These are phyloP conservation scores for Pogoniulus pusillus DNA, from an alignment of 2,797 vertebrate genomes.

Conservation along the genomic window DNA sequence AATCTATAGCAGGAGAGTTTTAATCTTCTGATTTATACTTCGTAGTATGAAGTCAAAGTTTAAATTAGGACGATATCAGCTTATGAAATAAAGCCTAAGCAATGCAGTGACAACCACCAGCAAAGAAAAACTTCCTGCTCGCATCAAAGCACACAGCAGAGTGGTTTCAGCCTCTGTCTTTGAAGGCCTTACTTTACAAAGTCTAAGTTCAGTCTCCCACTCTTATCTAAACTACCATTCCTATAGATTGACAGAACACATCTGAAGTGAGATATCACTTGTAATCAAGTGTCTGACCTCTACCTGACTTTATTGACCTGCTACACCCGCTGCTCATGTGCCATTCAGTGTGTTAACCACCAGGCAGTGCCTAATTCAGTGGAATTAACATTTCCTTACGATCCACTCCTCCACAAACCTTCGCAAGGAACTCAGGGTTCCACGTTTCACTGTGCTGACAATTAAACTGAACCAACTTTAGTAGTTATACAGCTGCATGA, in stretches of 20 bases:
- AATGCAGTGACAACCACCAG: neutral
- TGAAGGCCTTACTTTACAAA: neutral
- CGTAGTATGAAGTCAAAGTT: slow-evolving; percentile 63
- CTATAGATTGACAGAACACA: neutral
- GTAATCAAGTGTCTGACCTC: neutral
- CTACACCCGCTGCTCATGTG: neutral
- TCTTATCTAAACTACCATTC: neutral
- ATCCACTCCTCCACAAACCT: neutral
- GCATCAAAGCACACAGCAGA: neutral
- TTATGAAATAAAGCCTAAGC: slow-evolving; percentile 50
- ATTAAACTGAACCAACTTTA: neutral
- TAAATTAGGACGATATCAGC: slow-evolving; percentile 48
- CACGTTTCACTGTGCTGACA: neutral
- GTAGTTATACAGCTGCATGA: no score
- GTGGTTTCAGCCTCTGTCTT: neutral
- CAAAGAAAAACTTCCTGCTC: neutral
- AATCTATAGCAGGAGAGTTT: slow-evolving; percentile 47
- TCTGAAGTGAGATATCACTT: neutral
- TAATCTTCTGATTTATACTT: slow-evolving; percentile 63
- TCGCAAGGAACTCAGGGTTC: neutral
- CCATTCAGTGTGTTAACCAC: neutral
- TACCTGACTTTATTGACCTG: neutral
- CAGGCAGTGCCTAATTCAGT: neutral
- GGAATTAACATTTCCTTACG: neutral
- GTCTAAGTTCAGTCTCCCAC: neutral